Conservation (phyloP, 2,797 vertebrate genomes). For the Poecile montanus region DNA sequence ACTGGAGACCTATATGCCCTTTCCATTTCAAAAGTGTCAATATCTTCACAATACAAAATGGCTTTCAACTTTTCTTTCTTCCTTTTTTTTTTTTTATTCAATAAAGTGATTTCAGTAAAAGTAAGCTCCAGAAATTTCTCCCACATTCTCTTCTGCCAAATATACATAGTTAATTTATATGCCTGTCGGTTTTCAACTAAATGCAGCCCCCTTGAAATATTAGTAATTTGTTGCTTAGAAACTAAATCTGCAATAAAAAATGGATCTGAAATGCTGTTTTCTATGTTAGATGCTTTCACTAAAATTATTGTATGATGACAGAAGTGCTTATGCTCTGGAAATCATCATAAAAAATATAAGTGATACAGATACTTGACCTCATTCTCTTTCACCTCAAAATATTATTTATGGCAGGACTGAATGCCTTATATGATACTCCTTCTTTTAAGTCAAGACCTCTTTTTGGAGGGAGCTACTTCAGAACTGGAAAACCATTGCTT, state of each 20-base stretch:
- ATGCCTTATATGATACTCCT: not conserved
- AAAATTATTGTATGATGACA: not conserved
- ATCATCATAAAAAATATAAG: not conserved
- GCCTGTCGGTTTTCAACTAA: not conserved
- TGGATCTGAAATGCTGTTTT: not conserved
- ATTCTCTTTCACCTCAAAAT: not conserved
- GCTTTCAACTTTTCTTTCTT: conserved; percentile 62
- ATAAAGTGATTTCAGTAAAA: not conserved
- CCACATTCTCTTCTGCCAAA: not conserved
- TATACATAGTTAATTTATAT: not conserved
- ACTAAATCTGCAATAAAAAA: not conserved
- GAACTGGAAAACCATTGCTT: not conserved
- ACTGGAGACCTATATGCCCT: conserved; percentile 41
- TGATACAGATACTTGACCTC: not conserved
- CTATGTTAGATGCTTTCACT: not conserved
- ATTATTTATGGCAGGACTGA: not conserved
- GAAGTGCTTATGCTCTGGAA: not conserved
- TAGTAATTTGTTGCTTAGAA: conserved; percentile 9
- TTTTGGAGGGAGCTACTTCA: not conserved
- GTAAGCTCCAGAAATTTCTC: conserved; percentile 25
- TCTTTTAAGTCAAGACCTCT: not conserved
- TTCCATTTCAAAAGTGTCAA: conserved; percentile 54
- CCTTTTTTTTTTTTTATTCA: not conserved
- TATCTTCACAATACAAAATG: conserved; percentile 53
- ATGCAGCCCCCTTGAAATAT: not conserved